Conservation (phyloP, 2,113 vertebrate species). For the Crotalus tigris region DNA sequence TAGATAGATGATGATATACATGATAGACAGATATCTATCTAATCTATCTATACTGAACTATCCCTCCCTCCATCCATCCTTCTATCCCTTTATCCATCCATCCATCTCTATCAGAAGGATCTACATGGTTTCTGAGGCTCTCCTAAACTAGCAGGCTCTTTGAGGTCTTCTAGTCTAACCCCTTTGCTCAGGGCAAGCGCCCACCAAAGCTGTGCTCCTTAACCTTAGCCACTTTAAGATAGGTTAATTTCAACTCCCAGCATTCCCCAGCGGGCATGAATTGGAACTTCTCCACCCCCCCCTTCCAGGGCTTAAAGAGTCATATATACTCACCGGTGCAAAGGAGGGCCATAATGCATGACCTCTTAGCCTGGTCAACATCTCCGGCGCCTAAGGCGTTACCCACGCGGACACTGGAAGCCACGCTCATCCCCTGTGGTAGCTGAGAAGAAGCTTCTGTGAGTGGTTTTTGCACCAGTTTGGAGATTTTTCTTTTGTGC, state of each 20-base stretch:
- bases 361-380: constrained; percentile 70
- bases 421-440: constrained; percentile 79
- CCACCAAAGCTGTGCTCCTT: no score
- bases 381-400: constrained; percentile 82
- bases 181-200: no score
- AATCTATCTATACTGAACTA: no score
- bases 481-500: background rate
- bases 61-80: no score
- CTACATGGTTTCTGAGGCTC: background rate
- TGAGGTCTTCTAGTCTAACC: no score
- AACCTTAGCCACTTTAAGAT: background rate
- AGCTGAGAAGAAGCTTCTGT: constrained; percentile 65
- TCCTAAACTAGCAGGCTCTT: background rate
- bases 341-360: constrained; percentile 71
- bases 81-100: no score
- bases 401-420: constrained; percentile 79
- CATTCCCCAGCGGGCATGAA: background rate
- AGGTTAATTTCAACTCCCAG: background rate
- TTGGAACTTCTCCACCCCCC: no score
- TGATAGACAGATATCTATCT: no score
- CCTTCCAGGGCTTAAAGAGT: background rate
- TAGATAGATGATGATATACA: no score
- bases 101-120: background rate
- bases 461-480: background rate
- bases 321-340: constrained; percentile 72